These are phyloP conservation scores for Cynopterus brachyotis DNA, from an alignment of 2,113 vertebrate genomes.

Conservation along the genomic window DNA sequence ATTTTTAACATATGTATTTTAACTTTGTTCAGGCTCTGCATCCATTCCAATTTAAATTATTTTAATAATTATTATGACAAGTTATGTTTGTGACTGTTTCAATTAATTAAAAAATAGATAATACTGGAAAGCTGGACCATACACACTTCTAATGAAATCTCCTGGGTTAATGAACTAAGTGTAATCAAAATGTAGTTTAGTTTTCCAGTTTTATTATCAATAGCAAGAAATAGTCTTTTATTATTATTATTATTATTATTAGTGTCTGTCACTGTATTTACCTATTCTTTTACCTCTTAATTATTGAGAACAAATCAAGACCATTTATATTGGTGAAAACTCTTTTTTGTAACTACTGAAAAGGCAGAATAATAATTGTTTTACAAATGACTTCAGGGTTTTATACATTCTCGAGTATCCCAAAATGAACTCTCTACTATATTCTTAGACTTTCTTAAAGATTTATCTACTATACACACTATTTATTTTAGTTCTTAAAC, in stretches of 20 bases:
- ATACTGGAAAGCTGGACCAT: not conserved
- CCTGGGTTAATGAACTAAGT: not conserved
- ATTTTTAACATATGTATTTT: not conserved
- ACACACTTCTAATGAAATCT: not conserved
- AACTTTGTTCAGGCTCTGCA: not conserved
- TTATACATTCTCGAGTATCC: not conserved
- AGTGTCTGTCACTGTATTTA: not conserved
- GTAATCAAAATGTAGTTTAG: not conserved
- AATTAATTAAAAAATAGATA: not conserved
- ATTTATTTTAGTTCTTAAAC: not conserved
- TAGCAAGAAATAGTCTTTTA: not conserved
- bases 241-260: no score
- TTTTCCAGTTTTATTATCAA: not conserved
- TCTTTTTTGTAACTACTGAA: not conserved
- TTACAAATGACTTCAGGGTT: not conserved
- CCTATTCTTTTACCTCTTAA: not conserved
- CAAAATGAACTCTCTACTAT: not conserved
- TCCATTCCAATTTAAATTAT: not conserved
- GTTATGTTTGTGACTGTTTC: not conserved
- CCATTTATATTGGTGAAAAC: not conserved
- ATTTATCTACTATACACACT: not conserved
- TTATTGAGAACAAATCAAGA: constrained; percentile 5
- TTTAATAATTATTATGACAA: not conserved
- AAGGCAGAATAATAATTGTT: not conserved
- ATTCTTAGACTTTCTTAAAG: not conserved